Evolutionary conservation across 2,113 vertebrate genomes (phyloP).

Genomic region (Rattus rattus): DNA sequence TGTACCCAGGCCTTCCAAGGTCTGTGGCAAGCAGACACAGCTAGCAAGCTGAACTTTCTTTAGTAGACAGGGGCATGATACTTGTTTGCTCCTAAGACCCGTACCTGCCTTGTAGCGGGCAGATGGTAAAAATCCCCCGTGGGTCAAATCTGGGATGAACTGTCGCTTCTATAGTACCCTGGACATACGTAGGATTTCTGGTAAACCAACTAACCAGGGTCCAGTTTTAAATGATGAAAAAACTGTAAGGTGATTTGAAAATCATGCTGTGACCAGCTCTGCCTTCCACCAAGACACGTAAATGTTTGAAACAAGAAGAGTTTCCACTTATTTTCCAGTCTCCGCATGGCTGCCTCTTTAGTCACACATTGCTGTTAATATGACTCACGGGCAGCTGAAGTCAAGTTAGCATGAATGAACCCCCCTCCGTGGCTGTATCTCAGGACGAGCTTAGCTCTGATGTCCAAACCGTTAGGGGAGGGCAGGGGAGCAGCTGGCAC

Average conservation of each 20-base stretch:
- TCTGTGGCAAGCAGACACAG: constrained; percentile 70
- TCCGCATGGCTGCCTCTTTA: constrained; percentile 33
- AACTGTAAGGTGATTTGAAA: constrained; percentile 26
- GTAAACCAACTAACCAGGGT: neutral
- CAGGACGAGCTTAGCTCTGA: neutral
- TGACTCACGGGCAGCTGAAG: constrained; percentile 39
- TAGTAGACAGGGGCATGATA: constrained; percentile 21
- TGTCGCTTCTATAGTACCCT: neutral
- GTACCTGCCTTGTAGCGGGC: neutral
- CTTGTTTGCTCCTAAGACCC: constrained; percentile 29
- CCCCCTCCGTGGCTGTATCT: neutral
- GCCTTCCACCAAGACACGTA: constrained; percentile 46
- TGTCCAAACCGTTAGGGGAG: neutral
- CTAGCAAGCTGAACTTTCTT: constrained; percentile 69
- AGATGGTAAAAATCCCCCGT: neutral
- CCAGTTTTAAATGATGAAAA: constrained; percentile 37
- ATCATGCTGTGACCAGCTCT: constrained; percentile 12
- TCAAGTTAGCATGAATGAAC: constrained; percentile 63
- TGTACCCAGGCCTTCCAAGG: constrained; percentile 41
- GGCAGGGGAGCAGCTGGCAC: constrained; percentile 30
- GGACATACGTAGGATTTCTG: neutral
- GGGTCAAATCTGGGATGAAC: neutral
- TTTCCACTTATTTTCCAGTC: constrained; percentile 62
- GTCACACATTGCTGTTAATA: constrained; percentile 44
- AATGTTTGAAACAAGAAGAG: constrained; percentile 45